These are phyloP conservation scores for Aphaenogaster rudis DNA, from an alignment of 1,140 invertebrate genomes.

Conservation along the genomic window DNA sequence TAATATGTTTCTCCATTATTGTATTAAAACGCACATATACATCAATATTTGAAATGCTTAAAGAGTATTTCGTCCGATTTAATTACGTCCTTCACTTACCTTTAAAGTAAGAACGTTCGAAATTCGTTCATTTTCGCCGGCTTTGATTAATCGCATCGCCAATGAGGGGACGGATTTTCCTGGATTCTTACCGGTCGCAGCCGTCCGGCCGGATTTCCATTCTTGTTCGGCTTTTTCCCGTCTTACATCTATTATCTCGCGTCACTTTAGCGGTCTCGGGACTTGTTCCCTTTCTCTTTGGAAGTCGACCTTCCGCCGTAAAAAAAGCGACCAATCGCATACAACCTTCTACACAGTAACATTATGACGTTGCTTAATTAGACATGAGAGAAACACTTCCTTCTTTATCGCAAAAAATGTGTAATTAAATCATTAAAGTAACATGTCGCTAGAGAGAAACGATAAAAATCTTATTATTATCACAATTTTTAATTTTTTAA, in stretches of 20 bases:
- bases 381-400: not conserved
- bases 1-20: not conserved
- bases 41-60: not conserved
- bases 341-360: conserved; percentile 31
- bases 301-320: conserved; percentile 43
- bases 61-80: conserved; percentile 39
- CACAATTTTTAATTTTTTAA: not conserved
- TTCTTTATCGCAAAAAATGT: conserved; percentile 9
- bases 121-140: conserved; percentile 61
- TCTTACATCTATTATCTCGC: conserved; percentile 70
- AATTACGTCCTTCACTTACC: conserved; percentile 52
- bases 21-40: not conserved
- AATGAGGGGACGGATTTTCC: conserved; percentile 57
- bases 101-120: conserved; percentile 52
- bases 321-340: conserved; percentile 37
- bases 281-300: conserved; percentile 59
- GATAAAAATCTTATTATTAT: not conserved
- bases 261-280: conserved; percentile 41
- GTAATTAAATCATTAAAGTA: conserved; percentile 32
- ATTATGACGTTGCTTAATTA: conserved; percentile 46
- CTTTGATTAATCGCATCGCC: conserved; percentile 55
- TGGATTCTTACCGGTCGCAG: conserved; percentile 43
- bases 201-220: conserved; percentile 54
- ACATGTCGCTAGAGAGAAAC: not conserved
- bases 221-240: conserved; percentile 58